Conservation (phyloP, 2,888 invertebrate genomes). For the Spodoptera littoralis region DNA sequence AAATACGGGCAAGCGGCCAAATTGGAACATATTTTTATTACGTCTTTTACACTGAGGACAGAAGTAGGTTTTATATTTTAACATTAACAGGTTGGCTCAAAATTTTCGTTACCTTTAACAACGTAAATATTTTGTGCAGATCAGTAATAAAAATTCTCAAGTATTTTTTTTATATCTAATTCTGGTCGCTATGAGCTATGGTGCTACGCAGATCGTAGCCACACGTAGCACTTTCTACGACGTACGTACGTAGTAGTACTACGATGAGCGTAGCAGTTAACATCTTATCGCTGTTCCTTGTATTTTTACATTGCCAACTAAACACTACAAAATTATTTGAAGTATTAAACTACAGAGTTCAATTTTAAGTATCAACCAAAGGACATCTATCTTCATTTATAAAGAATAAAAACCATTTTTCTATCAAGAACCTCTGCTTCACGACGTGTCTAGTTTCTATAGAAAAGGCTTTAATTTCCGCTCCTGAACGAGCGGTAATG, state of each 20-base stretch:
- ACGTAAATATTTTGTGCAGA: too few relatives aligned
- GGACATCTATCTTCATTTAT: conserved; percentile 11
- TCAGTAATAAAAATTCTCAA: too few relatives aligned
- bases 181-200: too few relatives aligned
- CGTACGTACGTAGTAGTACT: too few relatives aligned
- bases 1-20: conserved; percentile 40
- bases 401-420: conserved; percentile 25
- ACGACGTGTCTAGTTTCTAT: conserved; percentile 36
- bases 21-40: conserved; percentile 37
- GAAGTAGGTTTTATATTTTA: conserved; percentile 1
- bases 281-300: too few relatives aligned
- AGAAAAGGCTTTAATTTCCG: conserved; percentile 62
- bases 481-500: conserved; percentile 52
- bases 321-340: too few relatives aligned
- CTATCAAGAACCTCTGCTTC: conserved; percentile 7
- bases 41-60: conserved; percentile 6
- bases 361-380: background rate
- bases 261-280: too few relatives aligned
- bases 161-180: too few relatives aligned
- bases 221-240: too few relatives aligned
- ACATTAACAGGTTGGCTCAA: conserved; percentile 3
- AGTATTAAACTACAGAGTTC: too few relatives aligned
- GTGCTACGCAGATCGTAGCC: too few relatives aligned
- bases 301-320: too few relatives aligned
- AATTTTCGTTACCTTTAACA: background rate